These are phyloP conservation scores for Gorilla gorilla DNA, from an alignment of 2,113 vertebrate genomes.

Conservation along the genomic window DNA sequence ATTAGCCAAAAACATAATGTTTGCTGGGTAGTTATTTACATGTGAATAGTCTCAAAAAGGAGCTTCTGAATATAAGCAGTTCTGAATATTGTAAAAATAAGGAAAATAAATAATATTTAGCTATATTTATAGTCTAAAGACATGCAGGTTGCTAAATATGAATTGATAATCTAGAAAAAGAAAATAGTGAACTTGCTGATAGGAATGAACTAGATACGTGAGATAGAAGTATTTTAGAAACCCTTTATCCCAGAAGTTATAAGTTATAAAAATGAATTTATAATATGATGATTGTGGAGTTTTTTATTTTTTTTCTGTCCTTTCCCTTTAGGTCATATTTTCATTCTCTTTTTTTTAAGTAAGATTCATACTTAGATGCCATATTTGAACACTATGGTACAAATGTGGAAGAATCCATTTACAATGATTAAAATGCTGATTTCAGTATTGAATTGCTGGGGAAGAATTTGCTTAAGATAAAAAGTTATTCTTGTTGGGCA, in stretches of 20 bases:
- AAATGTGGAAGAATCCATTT: neutral
- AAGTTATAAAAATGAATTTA: neutral
- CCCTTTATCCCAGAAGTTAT: neutral
- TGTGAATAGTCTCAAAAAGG: slow-evolving; percentile 54
- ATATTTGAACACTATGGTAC: slow-evolving; percentile 13
- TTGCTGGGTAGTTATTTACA: slow-evolving; percentile 59
- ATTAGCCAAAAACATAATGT: slow-evolving; percentile 48
- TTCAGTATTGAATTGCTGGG: neutral
- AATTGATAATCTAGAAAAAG: slow-evolving; percentile 31
- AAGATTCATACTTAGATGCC: slow-evolving; percentile 34
- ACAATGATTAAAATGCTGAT: slow-evolving; percentile 39
- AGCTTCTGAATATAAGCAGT: slow-evolving; percentile 55
- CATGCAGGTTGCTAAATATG: neutral
- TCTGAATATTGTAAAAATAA: slow-evolving; percentile 36
- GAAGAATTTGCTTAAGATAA: slow-evolving; percentile 40
- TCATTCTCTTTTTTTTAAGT: slow-evolving; percentile 34
- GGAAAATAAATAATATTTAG: neutral
- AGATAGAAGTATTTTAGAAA: neutral
- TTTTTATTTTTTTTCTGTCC: neutral
- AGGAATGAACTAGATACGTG: neutral
- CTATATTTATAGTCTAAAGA: slow-evolving; percentile 43
- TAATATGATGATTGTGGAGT: neutral
- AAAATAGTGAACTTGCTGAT: neutral
- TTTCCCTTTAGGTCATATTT: slow-evolving; percentile 4
- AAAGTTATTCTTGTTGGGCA: slow-evolving; percentile 30